phyloP scores from a whole-genome alignment of 2,113 vertebrate species.

The Heterotis niloticus region DNA sequence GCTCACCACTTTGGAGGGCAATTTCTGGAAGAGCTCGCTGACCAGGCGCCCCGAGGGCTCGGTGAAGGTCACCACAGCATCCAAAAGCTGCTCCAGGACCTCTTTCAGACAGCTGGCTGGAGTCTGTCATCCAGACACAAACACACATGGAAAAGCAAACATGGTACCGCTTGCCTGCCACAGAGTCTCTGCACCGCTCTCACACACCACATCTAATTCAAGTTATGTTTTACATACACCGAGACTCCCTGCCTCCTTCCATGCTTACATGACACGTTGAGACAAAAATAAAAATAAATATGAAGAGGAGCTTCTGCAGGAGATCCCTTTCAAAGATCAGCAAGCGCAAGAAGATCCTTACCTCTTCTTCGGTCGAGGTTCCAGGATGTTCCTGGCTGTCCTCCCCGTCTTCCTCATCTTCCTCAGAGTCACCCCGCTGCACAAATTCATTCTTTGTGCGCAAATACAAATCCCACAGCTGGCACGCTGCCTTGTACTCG shows the following conservation, averaged over 20 bases:
- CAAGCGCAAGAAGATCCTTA: slow-evolving; percentile 34
- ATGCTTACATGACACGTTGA: too few species aligned
- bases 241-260: too few species aligned
- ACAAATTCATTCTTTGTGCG: slow-evolving; percentile 96
- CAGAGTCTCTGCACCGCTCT: too few species aligned
- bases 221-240: background rate
- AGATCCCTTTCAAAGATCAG: too few species aligned
- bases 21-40: slow-evolving; percentile 96
- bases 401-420: slow-evolving; percentile 85
- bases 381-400: slow-evolving; percentile 79
- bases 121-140: slow-evolving; percentile 53
- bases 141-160: background rate
- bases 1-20: slow-evolving; percentile 95
- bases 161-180: too few species aligned
- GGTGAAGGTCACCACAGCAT: slow-evolving; percentile 79
- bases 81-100: slow-evolving; percentile 88
- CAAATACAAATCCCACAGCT: slow-evolving; percentile 93
- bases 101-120: slow-evolving; percentile 83
- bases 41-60: slow-evolving; percentile 86
- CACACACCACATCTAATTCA: too few species aligned
- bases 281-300: too few species aligned
- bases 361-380: slow-evolving; percentile 81
- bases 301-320: too few species aligned
- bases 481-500: slow-evolving; percentile 92
- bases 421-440: slow-evolving; percentile 88